phyloP scores from a whole-genome alignment of 2,797 vertebrate species.

The Neoniphon sammara region DNA sequence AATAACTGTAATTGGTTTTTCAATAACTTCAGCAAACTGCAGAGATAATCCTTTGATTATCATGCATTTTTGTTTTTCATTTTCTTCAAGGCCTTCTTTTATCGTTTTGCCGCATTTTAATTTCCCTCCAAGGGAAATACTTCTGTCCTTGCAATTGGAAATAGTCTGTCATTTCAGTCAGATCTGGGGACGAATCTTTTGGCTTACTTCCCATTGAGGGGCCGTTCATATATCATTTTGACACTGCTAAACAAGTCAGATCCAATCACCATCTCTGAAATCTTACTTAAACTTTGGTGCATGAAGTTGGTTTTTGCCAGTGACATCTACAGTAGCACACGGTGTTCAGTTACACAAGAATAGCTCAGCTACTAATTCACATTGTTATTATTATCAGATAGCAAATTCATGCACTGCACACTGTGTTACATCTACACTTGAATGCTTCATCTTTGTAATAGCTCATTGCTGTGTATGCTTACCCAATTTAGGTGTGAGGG shows the following conservation, averaged over 20 bases:
- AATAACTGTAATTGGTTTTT: constrained; percentile 67
- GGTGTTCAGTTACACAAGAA: neutral
- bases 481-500: constrained; percentile 93
- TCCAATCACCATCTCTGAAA: neutral
- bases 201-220: constrained; percentile 30
- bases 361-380: too few relatives aligned
- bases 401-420: neutral
- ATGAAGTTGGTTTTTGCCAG: neutral
- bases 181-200: constrained; percentile 18
- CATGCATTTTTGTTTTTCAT: constrained; percentile 58
- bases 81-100: constrained; percentile 41
- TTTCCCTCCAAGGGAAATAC: constrained; percentile 58
- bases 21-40: constrained; percentile 62
- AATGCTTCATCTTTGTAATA: neutral
- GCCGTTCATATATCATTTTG: constrained; percentile 28
- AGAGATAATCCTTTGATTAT: constrained; percentile 64
- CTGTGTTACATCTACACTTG: neutral
- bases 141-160: constrained; percentile 53
- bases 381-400: too few relatives aligned
- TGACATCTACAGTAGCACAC: too few relatives aligned
- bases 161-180: constrained; percentile 7
- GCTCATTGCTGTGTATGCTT: constrained; percentile 71
- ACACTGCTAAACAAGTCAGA: constrained; percentile 18
- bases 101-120: constrained; percentile 64
- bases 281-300: constrained; percentile 8